Evolutionary conservation across 2,888 invertebrate species (phyloP).

Genomic region (Cephus sareptanus): DNA sequence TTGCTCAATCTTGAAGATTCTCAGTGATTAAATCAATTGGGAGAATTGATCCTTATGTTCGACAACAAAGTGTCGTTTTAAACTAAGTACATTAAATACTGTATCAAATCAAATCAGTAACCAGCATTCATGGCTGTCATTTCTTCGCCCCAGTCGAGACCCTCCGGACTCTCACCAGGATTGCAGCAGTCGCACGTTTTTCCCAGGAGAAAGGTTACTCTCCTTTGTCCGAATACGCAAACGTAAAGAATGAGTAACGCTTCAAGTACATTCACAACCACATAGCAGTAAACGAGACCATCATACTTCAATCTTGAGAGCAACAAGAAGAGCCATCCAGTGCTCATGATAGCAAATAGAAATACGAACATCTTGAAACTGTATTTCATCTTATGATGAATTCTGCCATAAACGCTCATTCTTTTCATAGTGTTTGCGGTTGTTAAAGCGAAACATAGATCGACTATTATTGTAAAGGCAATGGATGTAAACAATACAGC

Average conservation of each 20-base stretch:
- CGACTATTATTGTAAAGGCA: slow-evolving; percentile 81
- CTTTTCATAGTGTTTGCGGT: slow-evolving; percentile 83
- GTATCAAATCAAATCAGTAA: slow-evolving; percentile 51
- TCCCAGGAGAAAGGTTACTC: slow-evolving; percentile 81
- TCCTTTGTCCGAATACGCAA: slow-evolving; percentile 81
- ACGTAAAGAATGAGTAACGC: slow-evolving; percentile 81
- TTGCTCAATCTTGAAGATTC: not conserved
- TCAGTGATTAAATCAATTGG: not conserved
- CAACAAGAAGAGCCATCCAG: slow-evolving; percentile 81
- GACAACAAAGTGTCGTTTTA: not conserved
- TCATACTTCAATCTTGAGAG: slow-evolving; percentile 82
- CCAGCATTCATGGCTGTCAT: slow-evolving; percentile 87
- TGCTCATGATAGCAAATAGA: slow-evolving; percentile 79
- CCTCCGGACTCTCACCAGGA: slow-evolving; percentile 73
- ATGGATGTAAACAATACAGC: slow-evolving; percentile 87
- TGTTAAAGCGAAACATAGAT: slow-evolving; percentile 83
- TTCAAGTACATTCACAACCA: slow-evolving; percentile 81
- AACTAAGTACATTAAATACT: not conserved
- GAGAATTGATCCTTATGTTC: not conserved
- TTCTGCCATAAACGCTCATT: slow-evolving; percentile 85
- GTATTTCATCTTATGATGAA: slow-evolving; percentile 87
- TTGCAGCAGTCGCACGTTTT: slow-evolving; percentile 78
- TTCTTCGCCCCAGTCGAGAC: slow-evolving; percentile 90
- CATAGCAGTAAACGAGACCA: slow-evolving; percentile 79
- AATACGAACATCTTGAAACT: slow-evolving; percentile 85